phyloP scores from a whole-genome alignment of 1,140 invertebrate species.

The Campoletis sonorensis region DNA sequence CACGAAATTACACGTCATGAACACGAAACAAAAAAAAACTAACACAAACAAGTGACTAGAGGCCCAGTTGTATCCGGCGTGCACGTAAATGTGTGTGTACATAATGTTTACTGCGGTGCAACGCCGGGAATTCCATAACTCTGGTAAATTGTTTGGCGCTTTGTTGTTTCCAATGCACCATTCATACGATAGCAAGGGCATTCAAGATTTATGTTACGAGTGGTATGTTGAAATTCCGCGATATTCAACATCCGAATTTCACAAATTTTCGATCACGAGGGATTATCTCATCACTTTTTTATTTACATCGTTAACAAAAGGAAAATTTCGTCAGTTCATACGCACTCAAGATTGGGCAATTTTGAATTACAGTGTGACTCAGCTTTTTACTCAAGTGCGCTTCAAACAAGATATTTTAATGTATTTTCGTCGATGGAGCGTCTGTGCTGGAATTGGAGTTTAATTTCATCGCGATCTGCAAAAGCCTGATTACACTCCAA shows the following conservation, averaged over 20 bases:
- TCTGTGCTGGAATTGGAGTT: no score
- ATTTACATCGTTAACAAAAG: not conserved
- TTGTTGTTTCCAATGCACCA: constrained; percentile 1
- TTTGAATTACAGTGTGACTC: not conserved
- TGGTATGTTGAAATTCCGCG: not conserved
- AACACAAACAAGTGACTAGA: not conserved
- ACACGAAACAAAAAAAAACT: no score
- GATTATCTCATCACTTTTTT: not conserved
- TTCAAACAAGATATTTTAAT: not conserved
- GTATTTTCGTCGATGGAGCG: not conserved
- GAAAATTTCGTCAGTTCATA: not conserved
- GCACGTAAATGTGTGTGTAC: not conserved
- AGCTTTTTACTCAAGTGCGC: not conserved
- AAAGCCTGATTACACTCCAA: no score
- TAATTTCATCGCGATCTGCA: no score
- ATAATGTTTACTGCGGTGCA: not conserved
- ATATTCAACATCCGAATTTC: constrained; percentile 7
- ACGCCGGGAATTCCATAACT: not conserved
- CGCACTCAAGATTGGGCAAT: not conserved
- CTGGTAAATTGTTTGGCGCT: constrained; percentile 7
- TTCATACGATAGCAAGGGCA: not conserved
- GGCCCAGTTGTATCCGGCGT: not conserved
- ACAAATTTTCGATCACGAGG: not conserved
- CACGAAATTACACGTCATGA: no score
- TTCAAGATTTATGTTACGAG: constrained; percentile 14